Base-by-base conservation (phyloP, 2,888 invertebrate species). In the Acronicta leporina region DNA sequence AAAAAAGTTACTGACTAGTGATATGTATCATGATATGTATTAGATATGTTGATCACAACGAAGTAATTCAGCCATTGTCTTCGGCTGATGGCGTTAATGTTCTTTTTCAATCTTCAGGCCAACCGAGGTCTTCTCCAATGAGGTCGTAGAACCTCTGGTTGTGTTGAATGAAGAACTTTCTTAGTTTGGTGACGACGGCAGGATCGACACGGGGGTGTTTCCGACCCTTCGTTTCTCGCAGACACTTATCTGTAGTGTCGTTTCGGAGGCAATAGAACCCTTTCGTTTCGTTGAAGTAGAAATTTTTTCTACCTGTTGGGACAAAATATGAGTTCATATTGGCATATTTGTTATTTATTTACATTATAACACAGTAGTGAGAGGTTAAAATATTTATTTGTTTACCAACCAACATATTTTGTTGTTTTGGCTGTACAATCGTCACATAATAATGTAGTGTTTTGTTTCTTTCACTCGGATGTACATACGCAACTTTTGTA, bases 261-360 rank as follows among this genome's bases (percentile, higher is more conserved):
- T 98, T 96, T 83, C 98, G 95, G 84, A 98, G 94, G 89, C 99
- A 99, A 92, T 97, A 99, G 94, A 99, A 98, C 63, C 99, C 98
- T 91, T 99, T 98, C 14, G 98, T 98, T 92, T 97, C 97, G 94
- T 99, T 99, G 94, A 98, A 99, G 93, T 99, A 98, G 91, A 99
- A 98, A 91, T 98, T 98, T 88, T 97, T 97, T 80, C 96, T 96
- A 55, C 96, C 96, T 94, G 87, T 87, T 72, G 45, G 53, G 55
- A 74, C 51, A 66, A 69, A 43, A 61, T 7, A 77, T 52, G 46
- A 14, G 33, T 40, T 20, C 20, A 13, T 40, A 38, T 38, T 38
- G 38, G 38, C 38, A n/a, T 6, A 38, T 38, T 38, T 38, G n/a
- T 38, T 38, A 13, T 13, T 35, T 11, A 13, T 35, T 13, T 11